Conservation (phyloP, 2,113 vertebrate genomes). For the Pitta sordida region DNA sequence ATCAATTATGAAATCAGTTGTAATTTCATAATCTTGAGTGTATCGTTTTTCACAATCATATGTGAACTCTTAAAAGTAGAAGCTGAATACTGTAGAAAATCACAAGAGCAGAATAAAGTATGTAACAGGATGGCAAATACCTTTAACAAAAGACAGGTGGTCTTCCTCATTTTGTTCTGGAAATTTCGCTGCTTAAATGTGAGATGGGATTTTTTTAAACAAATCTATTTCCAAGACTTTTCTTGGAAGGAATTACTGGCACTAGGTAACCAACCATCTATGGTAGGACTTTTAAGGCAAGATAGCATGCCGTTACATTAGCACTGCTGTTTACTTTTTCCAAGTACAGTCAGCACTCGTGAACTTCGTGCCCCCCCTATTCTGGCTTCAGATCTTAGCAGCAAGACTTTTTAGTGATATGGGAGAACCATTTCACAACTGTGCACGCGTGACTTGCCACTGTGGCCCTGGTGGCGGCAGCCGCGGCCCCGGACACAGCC, state of each 20-base stretch:
- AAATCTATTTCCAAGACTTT: not conserved
- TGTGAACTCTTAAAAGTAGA: not conserved
- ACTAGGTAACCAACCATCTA: not conserved
- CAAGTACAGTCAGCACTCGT: too few species aligned
- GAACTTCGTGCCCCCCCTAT: too few species aligned
- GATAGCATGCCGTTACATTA: not conserved
- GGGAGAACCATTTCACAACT: too few species aligned
- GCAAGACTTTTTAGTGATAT: too few species aligned
- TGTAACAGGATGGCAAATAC: not conserved
- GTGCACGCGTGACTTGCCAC: too few species aligned
- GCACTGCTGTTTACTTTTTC: not conserved
- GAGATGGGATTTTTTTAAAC: not conserved
- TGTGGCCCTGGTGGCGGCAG: too few species aligned
- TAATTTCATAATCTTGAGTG: too few species aligned
- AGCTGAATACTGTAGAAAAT: not conserved
- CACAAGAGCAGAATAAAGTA: not conserved
- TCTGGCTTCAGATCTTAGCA: too few species aligned
- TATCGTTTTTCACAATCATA: too few species aligned
- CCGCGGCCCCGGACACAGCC: too few species aligned
- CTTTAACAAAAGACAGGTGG: not conserved
- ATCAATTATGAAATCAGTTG: too few species aligned
- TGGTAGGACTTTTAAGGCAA: not conserved
- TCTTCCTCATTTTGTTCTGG: not conserved
- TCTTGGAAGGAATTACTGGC: not conserved
- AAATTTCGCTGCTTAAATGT: not conserved